A percentile compares a stretch with the other conserved stretches of the same genome.
phyloP scores from a whole-genome alignment of 2,113 vertebrate species.

The Plotosus lineatus region DNA sequence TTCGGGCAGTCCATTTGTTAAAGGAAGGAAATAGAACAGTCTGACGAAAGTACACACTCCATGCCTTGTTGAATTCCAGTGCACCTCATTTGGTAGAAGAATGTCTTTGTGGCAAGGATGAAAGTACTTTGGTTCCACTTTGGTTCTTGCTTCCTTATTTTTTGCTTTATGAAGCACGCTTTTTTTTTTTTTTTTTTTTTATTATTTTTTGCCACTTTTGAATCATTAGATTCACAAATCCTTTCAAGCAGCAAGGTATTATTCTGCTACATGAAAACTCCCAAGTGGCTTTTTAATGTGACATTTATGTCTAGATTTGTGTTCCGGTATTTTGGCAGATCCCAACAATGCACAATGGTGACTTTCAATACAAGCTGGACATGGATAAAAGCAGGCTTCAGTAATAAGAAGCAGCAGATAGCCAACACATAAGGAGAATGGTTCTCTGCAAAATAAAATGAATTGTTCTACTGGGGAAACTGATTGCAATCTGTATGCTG shows the following conservation, averaged over 20 bases:
- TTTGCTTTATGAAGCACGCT: background rate
- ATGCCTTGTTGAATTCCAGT: conserved; percentile 42
- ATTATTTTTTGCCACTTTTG: background rate
- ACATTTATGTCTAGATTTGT: conserved; percentile 51
- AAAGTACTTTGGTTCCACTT: background rate
- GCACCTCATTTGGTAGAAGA: conserved; percentile 20
- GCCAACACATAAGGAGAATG: conserved; percentile 81
- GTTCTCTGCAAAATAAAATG: conserved; percentile 86
- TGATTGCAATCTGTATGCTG: conserved; percentile 81
- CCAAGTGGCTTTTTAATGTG: conserved; percentile 37
- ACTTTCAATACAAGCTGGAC: conserved; percentile 82
- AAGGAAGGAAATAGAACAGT: conserved; percentile 48
- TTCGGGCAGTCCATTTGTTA: conserved; percentile 56
- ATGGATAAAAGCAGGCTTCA: conserved; percentile 82
- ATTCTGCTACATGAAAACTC: conserved; percentile 20
- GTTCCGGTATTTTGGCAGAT: conserved; percentile 67
- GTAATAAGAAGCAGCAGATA: conserved; percentile 87
- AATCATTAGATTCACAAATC: background rate
- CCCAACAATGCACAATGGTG: conserved; percentile 80
- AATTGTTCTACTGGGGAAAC: conserved; percentile 82
- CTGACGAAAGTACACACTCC: conserved; percentile 39
- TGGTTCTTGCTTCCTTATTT: background rate
- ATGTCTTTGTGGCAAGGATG: conserved; percentile 23
- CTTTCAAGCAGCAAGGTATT: conserved; percentile 29
- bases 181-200: background rate